Conservation (phyloP, 1,140 invertebrate species). For the Asbolus verrucosus region DNA sequence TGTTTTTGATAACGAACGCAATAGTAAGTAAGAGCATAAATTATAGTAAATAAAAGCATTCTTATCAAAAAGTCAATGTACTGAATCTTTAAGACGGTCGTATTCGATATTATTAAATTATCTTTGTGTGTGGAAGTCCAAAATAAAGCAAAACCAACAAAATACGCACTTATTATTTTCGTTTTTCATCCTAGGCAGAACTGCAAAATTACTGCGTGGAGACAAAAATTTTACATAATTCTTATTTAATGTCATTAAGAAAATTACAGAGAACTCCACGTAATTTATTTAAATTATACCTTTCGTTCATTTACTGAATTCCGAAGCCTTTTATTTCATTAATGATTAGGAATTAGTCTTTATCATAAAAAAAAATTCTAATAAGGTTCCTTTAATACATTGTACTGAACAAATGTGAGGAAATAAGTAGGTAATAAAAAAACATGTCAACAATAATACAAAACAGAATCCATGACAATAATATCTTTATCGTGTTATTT, state of each 20-base stretch:
- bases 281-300: constrained; percentile 35
- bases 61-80: constrained; percentile 17
- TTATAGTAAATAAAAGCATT: constrained; percentile 6
- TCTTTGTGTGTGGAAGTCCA: no score
- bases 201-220: constrained; percentile 15
- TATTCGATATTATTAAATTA: no score
- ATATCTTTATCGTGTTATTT: constrained; percentile 7
- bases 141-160: no score
- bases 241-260: constrained; percentile 2
- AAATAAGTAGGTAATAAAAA: no score
- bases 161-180: no score
- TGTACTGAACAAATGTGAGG: no score
- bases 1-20: neutral
- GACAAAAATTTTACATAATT: constrained; percentile 2
- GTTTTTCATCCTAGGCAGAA: no score
- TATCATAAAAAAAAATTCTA: no score
- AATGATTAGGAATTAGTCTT: constrained; percentile 7
- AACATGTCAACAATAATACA: no score
- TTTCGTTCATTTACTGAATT: constrained; percentile 2
- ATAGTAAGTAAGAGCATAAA: no score
- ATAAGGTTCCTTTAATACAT: no score
- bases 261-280: constrained; percentile 22
- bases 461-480: neutral
- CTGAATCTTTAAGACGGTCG: neutral
- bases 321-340: constrained; percentile 17